Percentiles rank a stretch among this genome's conserved stretches.
Evolutionary conservation across 2,113 vertebrate species (phyloP).

Genomic region (Grantiella picta): DNA sequence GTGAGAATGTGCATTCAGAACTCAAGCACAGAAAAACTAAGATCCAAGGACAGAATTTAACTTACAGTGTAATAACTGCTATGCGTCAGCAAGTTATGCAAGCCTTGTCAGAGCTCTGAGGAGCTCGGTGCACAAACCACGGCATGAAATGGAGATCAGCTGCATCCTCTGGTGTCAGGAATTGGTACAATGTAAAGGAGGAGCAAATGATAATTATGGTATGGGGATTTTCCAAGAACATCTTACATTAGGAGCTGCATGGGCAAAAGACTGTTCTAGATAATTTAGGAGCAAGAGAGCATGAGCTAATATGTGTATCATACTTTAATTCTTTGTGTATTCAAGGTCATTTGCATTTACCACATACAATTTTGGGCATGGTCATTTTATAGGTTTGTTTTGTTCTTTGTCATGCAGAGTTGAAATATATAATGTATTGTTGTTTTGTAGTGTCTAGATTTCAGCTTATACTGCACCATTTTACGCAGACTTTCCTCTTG

Average conservation of each 20-base stretch:
- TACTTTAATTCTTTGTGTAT: not conserved
- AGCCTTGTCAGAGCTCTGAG: not conserved
- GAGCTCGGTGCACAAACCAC: not conserved
- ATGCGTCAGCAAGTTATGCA: not conserved
- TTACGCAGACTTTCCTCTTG: not conserved
- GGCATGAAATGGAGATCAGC: not conserved
- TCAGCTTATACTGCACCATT: not conserved
- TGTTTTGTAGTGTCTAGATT: not conserved
- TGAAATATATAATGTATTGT: not conserved
- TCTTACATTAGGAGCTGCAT: not conserved
- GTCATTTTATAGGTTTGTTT: not conserved
- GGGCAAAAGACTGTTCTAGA: not conserved
- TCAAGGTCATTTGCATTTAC: not conserved
- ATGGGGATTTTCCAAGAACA: not conserved
- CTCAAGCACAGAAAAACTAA: not conserved
- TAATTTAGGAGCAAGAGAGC: rapidly evolving
- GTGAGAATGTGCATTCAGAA: not conserved
- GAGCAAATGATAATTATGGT: not conserved
- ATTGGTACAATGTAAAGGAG: not conserved
- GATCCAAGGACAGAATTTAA: not conserved
- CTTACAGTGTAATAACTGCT: not conserved
- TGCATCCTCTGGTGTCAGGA: not conserved
- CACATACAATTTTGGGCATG: not conserved
- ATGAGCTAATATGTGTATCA: not conserved
- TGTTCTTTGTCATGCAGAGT: not conserved